These are phyloP conservation scores for Pedicia rivosa DNA, from an alignment of 2,888 invertebrate species.

Conservation along the genomic window DNA sequence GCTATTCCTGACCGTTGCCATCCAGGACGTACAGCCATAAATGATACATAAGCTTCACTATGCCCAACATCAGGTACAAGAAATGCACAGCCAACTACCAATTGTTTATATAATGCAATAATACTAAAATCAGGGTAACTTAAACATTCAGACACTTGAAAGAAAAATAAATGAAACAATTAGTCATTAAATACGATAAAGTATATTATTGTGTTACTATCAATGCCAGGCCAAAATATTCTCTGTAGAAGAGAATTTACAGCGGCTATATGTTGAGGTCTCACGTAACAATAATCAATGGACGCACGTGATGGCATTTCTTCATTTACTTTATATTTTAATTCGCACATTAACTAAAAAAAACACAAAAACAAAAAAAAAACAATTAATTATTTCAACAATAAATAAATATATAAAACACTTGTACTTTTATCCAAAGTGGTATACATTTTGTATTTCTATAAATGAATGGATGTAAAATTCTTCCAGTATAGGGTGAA, in stretches of 20 bases:
- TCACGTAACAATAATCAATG: constrained; percentile 75
- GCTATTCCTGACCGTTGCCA: constrained; percentile 75
- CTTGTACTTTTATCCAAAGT: constrained; percentile 52
- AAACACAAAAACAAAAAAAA: neutral
- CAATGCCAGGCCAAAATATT: constrained; percentile 87
- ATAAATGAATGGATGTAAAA: constrained; percentile 71
- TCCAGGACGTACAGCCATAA: constrained; percentile 72
- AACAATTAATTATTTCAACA: constrained; percentile 16
- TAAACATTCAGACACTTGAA: constrained; percentile 65
- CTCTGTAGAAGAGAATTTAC: constrained; percentile 69
- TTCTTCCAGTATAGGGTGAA: constrained; percentile 52
- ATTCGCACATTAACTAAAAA: constrained; percentile 32
- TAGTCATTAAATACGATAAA: constrained; percentile 5
- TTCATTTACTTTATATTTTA: constrained; percentile 27
- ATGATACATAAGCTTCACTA: constrained; percentile 80
- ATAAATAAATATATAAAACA: constrained; percentile 38
- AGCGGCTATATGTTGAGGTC: constrained; percentile 75
- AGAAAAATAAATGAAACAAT: neutral
- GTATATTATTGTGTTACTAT: constrained; percentile 37
- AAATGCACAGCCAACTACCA: constrained; percentile 81
- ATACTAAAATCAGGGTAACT: constrained; percentile 89
- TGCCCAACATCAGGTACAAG: constrained; percentile 68
- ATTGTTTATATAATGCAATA: constrained; percentile 64
- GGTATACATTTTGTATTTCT: constrained; percentile 50
- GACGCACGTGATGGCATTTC: constrained; percentile 36